phyloP scores from a whole-genome alignment of 2,113 vertebrate species.

The Alethe castanea region DNA sequence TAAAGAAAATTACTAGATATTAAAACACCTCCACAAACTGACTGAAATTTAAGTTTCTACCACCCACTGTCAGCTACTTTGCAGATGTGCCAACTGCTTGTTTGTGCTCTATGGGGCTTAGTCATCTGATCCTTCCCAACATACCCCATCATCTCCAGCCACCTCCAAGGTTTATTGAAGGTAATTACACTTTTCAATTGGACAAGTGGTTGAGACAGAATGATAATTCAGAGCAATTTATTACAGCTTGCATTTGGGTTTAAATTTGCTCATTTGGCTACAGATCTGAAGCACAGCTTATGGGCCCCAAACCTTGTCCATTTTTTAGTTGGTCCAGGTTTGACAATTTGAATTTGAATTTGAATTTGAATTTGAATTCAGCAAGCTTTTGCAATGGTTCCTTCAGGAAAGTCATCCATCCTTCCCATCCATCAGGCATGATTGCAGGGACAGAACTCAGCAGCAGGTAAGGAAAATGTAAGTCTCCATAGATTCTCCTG shows the following conservation, averaged over 20 bases:
- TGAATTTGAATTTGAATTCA: too few species aligned
- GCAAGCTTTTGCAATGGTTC: neutral
- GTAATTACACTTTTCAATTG: neutral
- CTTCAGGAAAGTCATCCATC: neutral
- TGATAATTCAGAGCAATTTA: neutral
- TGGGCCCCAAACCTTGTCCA: neutral
- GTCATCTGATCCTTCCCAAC: neutral
- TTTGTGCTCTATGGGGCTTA: neutral
- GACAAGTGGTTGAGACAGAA: neutral
- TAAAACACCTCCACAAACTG: neutral
- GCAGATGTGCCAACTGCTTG: neutral
- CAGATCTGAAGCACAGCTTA: neutral
- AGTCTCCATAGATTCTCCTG: neutral
- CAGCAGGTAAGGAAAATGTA: neutral
- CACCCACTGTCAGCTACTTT: neutral
- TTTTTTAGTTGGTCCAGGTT: neutral
- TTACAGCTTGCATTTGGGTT: neutral
- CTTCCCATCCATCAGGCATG: neutral
- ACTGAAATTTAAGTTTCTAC: neutral
- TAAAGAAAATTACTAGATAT: neutral
- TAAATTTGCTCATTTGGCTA: neutral
- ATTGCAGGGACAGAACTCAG: neutral
- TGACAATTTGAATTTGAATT: neutral
- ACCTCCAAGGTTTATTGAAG: neutral
- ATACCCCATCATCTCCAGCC: neutral